These are phyloP conservation scores for Macroramphosus scolopax DNA, from an alignment of 2,797 vertebrate species.

Conservation along the genomic window DNA sequence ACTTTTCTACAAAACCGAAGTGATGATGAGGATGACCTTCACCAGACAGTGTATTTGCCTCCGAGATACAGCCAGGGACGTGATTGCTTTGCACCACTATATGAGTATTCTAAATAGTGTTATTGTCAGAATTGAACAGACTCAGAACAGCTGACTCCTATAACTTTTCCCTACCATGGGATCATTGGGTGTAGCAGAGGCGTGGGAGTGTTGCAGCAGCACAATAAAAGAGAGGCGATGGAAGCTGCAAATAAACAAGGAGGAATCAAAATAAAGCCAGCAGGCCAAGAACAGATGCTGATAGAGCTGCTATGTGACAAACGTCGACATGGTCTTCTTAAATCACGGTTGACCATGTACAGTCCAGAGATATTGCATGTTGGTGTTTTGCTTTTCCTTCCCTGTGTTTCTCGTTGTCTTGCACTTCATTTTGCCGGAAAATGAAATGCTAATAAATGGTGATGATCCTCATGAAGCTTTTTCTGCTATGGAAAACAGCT, in stretches of 20 bases:
- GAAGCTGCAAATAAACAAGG: conserved; percentile 29
- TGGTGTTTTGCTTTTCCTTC: conserved; percentile 16
- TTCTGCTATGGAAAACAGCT: conserved; percentile 16
- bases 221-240: conserved; percentile 22
- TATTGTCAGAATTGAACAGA: conserved; percentile 12
- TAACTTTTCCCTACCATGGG: conserved; percentile 4
- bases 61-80: conserved; percentile 9
- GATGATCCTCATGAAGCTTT: conserved; percentile 43
- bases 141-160: conserved; percentile 35
- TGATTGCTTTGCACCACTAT: conserved; percentile 5
- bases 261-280: conserved; percentile 17
- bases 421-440: conserved; percentile 31
- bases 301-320: conserved; percentile 4
- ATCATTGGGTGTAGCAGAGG: conserved; percentile 20
- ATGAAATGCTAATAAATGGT: conserved; percentile 46
- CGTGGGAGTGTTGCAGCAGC: conserved; percentile 22
- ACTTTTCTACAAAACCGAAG: not conserved
- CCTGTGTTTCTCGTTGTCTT: conserved; percentile 24
- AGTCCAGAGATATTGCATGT: conserved; percentile 10
- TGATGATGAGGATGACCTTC: not conserved
- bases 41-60: conserved; percentile 7
- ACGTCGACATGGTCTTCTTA: not conserved
- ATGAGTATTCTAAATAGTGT: conserved; percentile 33
- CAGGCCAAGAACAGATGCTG: conserved; percentile 16
- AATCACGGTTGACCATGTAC: conserved; percentile 20